Base-by-base conservation (phyloP, 2,888 invertebrate genomes). In the Eupithecia tripunctaria region DNA sequence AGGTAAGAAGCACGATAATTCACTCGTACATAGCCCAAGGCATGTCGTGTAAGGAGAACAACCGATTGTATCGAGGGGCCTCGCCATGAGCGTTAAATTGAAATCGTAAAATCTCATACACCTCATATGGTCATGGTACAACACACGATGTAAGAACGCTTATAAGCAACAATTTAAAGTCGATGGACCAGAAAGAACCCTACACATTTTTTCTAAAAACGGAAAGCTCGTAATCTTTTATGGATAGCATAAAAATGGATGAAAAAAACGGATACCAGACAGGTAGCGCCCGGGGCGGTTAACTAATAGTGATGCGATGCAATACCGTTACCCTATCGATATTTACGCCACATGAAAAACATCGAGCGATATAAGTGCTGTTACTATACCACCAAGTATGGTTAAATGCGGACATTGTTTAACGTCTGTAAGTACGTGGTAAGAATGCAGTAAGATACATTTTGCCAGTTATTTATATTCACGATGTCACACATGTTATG, bases 391-490 rank as follows among this genome's bases (percentile, higher is more conserved):
- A 81, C 72, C 67, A 47, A 74, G 76, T 80, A 77, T 76, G 79
- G 79, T 79, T 78, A 51, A 21, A 27, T 70, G 25, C 38, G 80
- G 82, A 81, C 85, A 86, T 87, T 87, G 87, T 86, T 84, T 76
- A 84, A 82, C 81, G 84, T 88, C 84, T 82, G 82, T 86, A 86
- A 83, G 79, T 82, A 91, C 91, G 91, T 90, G 91, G 82, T 79
- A 70, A 79, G 91, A 91, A 92, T 91, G 81, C 84, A 83, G 77
- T 71, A 77, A 77, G 80, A 78, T 83, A 84, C 84, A 86, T 89
- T 89, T 85, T 81, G 83, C 83, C 78, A 80, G 79, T 79, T 88
- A 89, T 91, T 91, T 87, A 89, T 89, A 89, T 89, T 89, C 88
- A 72, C 70, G 84, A 78, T 76, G 84, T 80, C 83, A 83, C 88